These are phyloP conservation scores for Simalia tracyae DNA, from an alignment of 2,797 vertebrate genomes.

Conservation along the genomic window DNA sequence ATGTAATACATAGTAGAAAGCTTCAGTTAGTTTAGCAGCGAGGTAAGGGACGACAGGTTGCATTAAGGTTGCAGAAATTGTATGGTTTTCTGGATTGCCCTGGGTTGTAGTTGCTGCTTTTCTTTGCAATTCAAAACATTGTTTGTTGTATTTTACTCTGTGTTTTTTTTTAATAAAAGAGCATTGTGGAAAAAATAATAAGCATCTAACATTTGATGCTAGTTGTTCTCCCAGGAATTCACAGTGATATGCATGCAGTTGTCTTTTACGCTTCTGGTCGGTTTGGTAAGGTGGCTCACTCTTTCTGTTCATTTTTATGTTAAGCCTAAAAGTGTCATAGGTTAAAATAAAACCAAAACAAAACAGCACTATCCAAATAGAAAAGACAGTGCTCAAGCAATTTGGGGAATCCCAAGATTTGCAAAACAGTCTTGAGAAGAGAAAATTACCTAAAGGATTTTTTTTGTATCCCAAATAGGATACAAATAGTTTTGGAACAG, in stretches of 20 bases:
- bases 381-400: not conserved
- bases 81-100: slow-evolving; percentile 12
- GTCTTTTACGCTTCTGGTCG: not conserved
- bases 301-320: not conserved
- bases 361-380: not conserved
- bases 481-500: not conserved
- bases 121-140: not conserved
- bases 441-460: not conserved
- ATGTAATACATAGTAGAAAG: slow-evolving; percentile 27
- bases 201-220: not conserved
- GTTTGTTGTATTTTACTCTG: not conserved
- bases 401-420: not conserved
- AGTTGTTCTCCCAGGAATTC: not conserved
- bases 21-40: slow-evolving; percentile 31
- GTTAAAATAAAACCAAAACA: not conserved
- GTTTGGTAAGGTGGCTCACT: not conserved
- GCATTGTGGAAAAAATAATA: not conserved
- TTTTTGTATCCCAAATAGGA: not conserved
- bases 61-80: slow-evolving; percentile 7
- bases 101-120: not conserved
- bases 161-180: not conserved
- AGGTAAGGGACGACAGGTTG: slow-evolving; percentile 43
- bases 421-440: not conserved
- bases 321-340: not conserved
- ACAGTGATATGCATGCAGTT: not conserved